Evolutionary conservation across 2,113 vertebrate species (phyloP), one percentile per base, ranked within the genome.

Genomic region (Phocoena phocoena): DNA sequence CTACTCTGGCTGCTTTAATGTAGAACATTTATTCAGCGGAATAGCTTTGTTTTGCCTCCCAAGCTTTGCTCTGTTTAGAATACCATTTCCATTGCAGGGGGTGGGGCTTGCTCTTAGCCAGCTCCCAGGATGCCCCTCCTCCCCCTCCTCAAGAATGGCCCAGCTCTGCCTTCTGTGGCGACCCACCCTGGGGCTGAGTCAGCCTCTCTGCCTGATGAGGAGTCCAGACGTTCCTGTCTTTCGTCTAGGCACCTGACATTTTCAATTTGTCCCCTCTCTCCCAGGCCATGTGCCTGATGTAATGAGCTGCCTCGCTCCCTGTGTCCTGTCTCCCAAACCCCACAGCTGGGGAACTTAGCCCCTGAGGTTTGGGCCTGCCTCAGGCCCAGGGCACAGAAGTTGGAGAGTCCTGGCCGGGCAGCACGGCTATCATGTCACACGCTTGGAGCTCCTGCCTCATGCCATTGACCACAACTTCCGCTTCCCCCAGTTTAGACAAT

Each of bases 21-120:
- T 38, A 97, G 85, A 97, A 21, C 65, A 97, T 98, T 98, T 98
- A 95, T 98, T 98, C 97, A 97, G 80, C 26, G n/a, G n/a, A 98
- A 80, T 94, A 93, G 80, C 81, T 98, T 96, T 86, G 91, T 98
- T 98, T 98, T 88, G 93, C 12, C 36, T 63, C 80, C 74, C 92
- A 96, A 95, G 87, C 95, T 58, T 80, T 97, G 92, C 93, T 62
- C 96, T 87, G 70, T 95, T 62, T 86, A 65, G 93, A 97, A 96
- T 77, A 47, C 53, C 0, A 74, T 97, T 98, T 92, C 41, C 47
- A 84, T 79, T 93, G 89, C 11, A 71, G 80, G 92, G 47, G 74
- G 67, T 93, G 86, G 20, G 80, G 13, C 25, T 77, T 76, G 20
- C 33, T n/a, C 14, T 36, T 63, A 83, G 76, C 53, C 81, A 17